These are phyloP conservation scores for Acleris sparsana DNA, from an alignment of 2,888 invertebrate genomes.

Conservation along the genomic window DNA sequence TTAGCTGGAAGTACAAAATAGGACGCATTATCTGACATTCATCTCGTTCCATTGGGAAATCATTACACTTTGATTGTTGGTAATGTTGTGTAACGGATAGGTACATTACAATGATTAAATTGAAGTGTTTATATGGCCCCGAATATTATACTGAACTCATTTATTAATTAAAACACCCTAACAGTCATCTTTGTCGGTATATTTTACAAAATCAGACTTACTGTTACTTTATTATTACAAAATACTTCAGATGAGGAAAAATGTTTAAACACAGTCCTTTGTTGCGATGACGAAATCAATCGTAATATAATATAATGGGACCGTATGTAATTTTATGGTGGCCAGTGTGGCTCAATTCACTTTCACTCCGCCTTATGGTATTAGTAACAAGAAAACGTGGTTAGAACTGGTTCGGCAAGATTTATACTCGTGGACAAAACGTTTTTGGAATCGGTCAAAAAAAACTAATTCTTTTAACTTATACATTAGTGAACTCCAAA, in stretches of 20 bases:
- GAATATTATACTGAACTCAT: too few relatives aligned
- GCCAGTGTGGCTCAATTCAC: conserved; percentile 32
- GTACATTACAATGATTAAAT: conserved; percentile 16
- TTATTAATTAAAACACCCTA: too few relatives aligned
- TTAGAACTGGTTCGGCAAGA: conserved; percentile 18
- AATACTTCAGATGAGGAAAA: conserved; percentile 22
- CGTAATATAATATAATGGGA: conserved; percentile 35
- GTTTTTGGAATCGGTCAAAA: neutral
- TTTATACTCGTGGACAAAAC: neutral
- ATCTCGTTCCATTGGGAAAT: conserved; percentile 41
- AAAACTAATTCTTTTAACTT: neutral
- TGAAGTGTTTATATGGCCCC: neutral
- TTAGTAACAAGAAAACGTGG: conserved; percentile 25
- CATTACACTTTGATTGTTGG: conserved; percentile 14
- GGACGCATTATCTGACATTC: conserved; percentile 40
- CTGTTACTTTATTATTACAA: conserved; percentile 1
- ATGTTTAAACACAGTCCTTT: conserved; percentile 29
- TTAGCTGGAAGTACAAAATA: conserved; percentile 38
- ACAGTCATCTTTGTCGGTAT: too few relatives aligned
- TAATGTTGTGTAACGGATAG: conserved; percentile 26
- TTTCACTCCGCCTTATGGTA: conserved; percentile 33
- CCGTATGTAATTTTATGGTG: conserved; percentile 36
- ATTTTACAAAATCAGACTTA: neutral
- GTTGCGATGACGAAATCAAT: conserved; percentile 32
- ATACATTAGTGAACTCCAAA: neutral